Conservation (phyloP, 2,113 vertebrate genomes). For the Oceanodroma tethys region DNA sequence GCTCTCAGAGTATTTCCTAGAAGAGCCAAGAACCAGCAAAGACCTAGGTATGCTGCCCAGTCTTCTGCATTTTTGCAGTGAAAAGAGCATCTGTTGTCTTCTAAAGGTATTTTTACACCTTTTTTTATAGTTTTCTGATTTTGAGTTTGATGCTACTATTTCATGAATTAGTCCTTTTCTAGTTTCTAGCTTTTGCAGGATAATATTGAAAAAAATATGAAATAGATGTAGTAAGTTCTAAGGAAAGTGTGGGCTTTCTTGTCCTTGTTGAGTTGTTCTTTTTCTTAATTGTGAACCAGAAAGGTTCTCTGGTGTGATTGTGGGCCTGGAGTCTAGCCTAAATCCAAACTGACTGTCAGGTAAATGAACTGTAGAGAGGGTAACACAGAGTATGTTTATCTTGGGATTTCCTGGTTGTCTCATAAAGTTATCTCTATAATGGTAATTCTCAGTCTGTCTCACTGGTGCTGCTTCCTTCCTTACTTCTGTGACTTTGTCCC, state of each 20-base stretch:
- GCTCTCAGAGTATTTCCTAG: not conserved
- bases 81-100: accelerated
- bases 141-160: not conserved
- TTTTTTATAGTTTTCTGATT: not conserved
- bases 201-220: not conserved
- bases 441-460: not conserved
- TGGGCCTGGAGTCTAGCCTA: not conserved
- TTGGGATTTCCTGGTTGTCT: accelerated
- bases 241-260: accelerated
- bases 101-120: not conserved
- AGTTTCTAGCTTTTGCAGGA: not conserved
- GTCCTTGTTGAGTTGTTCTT: not conserved
- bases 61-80: accelerated
- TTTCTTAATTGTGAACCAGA: not conserved
- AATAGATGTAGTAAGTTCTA: accelerated
- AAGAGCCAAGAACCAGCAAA: too few species aligned
- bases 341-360: not conserved
- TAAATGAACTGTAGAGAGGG: not conserved
- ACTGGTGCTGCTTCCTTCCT: not conserved
- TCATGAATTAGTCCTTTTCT: not conserved
- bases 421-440: accelerated
- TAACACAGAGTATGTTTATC: accelerated
- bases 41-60: accelerated
- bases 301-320: not conserved
- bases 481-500: not conserved